These are phyloP conservation scores for Psittacara wagleri DNA, from an alignment of 2,113 vertebrate genomes.

Conservation along the genomic window DNA sequence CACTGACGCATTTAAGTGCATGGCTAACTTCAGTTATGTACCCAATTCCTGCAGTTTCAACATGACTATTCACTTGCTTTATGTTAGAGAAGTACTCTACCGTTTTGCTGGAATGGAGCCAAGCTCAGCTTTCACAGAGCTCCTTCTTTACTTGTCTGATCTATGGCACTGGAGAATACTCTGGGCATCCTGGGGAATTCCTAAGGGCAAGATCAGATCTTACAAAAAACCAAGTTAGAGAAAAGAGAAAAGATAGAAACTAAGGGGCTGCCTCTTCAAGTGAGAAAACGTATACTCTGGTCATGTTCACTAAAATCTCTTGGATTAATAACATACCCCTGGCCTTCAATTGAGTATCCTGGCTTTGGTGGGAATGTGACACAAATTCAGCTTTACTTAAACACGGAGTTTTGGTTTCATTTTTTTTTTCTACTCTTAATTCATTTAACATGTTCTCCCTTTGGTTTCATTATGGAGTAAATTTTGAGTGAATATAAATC, in stretches of 20 bases:
- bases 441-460: conserved; percentile 63
- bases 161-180: neutral
- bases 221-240: neutral
- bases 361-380: neutral
- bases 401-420: neutral
- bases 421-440: neutral
- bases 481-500: conserved; percentile 64
- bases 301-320: neutral
- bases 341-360: conserved; percentile 30
- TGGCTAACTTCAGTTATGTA: neutral
- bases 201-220: neutral
- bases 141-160: neutral
- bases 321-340: neutral
- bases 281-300: neutral
- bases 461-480: conserved; percentile 61
- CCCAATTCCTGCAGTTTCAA: neutral
- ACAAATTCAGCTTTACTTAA: conserved; percentile 51
- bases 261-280: neutral
- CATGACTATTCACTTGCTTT: neutral
- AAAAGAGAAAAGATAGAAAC: neutral
- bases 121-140: neutral
- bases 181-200: neutral
- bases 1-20: neutral
- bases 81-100: neutral
- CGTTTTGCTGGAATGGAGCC: neutral